Evolutionary conservation across 2,113 vertebrate species (phyloP), one percentile per base, ranked within the genome.

Genomic region (Clinocottus analis): DNA sequence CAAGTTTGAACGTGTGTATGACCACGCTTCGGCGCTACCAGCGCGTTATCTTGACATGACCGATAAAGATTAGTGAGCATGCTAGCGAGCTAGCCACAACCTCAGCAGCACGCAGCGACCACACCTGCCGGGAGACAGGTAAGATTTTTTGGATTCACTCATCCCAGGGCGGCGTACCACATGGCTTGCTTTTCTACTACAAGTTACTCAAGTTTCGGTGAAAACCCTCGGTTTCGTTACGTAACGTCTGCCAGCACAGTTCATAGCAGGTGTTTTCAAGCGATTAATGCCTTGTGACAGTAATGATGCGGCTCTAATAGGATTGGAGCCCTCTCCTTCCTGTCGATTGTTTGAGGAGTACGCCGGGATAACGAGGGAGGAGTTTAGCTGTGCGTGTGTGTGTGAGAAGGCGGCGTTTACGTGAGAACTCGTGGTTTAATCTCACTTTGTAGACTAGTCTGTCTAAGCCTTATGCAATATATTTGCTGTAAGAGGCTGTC

Each of bases 221-320:
- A 33, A 71, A 76, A 67, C 31, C 25, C 9, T 21, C 3, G 33
- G n/a, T 62, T 23, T 43, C 51, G 74, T 87, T 81, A 31, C 47
- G 68, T 77, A 78, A 83, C 45, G 41, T 3, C 14, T 1, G 45
- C 37, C 56, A 45, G 69, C 43, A 19, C 69, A 64, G 83, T 81
- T 68, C 76, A 63, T 67, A 83, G 69, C 79, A 85, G 87, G 85
- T 86, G 86, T 87, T 83, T 83, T 80, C 62, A 66, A 67, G 63
- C 61, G 83, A 84, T 85, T 94, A 94, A 95, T 93, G 87, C 85
- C 80, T 84, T 90, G 91, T 90, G 90, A 90, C 92, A 87, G 89
- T 94, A 93, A 94, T 92, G 91, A 93, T 90, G 86, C 74, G 64
- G 72, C 84, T 47, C 81, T 95, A 95, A 95, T 94, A 91, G 94